Base-by-base conservation (phyloP, 2,888 invertebrate genomes). In the Perizoma affinitatum region DNA sequence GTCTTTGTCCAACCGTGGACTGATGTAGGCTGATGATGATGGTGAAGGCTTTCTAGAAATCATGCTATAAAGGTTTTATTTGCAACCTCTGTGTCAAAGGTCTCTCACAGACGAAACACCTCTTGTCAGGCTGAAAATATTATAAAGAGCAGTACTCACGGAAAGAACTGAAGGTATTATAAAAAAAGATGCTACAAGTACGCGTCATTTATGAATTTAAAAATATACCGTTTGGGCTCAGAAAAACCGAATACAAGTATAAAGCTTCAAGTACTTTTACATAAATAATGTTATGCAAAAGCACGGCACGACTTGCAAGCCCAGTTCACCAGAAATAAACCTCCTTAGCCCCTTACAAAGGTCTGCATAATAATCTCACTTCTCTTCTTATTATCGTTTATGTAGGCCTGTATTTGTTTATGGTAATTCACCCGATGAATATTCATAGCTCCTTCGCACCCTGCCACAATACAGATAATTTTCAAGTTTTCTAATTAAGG, bases 371-470 rank as follows among this genome's bases (percentile, higher is more conserved):
- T 67, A 67, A 70, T 70, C 69, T 66, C 64, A 63, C 66, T 70
- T 65, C 67, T 66, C 66, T 67, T 67, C 67, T 70, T 70, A 70
- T 70, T 68, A 70, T 70, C 70, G 69, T 68, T 70, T 62, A 66
- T 59, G 65, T 59, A 69, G 69, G 58, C 67, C 70, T 73, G 75
- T 75, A 78, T 78, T 79, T 81, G 73, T 74, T 75, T 76, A 81
- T 81, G 78, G 66, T 79, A 79, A 80, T 79, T 68, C 64, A 55
- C 63, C 46, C 65, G 63, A 70, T 81, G 79, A 81, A 79, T 81
- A 81, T 81, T 79, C 78, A 79, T 69, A 67, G 68, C 54, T 54
- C 41, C 66, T 61, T 66, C 63, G 66, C 66, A 60, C 67, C 62
- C 65, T 65, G 70, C 66, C 70, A 68, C 70, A 67, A 63, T 70